A percentile compares a stretch with the other conserved stretches of the same genome.
Conservation (phyloP, 37 sponge, comb jelly and placozoan genomes). For the Theonella swinhoei region DNA sequence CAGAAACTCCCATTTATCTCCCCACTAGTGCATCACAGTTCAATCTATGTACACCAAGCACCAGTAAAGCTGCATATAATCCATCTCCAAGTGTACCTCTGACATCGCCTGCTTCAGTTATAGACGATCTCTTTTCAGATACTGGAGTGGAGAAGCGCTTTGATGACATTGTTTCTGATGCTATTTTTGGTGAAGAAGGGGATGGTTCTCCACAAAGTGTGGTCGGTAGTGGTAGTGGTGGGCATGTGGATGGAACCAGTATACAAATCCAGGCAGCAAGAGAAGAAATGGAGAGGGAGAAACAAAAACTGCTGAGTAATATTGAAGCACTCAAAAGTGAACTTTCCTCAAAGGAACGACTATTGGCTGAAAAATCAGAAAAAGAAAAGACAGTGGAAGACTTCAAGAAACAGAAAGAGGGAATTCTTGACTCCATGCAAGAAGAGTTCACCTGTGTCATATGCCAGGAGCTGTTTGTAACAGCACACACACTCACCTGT, state of each 20-base stretch:
- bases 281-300: conserved; percentile 22
- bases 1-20: neutral
- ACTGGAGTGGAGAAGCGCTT: neutral
- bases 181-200: conserved; percentile 6
- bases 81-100: neutral
- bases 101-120: neutral
- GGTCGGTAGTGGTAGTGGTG: neutral
- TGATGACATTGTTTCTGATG: conserved; percentile 12
- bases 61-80: too few species aligned
- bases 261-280: conserved; percentile 4
- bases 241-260: conserved; percentile 10
- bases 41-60: neutral
- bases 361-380: conserved; percentile 12
- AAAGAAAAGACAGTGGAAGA: neutral
- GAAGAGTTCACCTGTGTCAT: conserved; percentile 70
- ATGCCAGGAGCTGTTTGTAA: conserved; percentile 63
- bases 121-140: conserved; percentile 1
- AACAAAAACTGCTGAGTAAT: conserved; percentile 25
- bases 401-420: neutral
- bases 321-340: conserved; percentile 45
- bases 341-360: conserved; percentile 29
- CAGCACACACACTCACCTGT: conserved; percentile 44
- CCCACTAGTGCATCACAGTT: neutral
- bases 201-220: neutral
- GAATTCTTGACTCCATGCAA: conserved; percentile 42